phyloP scores from a whole-genome alignment of 2,797 vertebrate species.

The Pangasius krempfi region DNA sequence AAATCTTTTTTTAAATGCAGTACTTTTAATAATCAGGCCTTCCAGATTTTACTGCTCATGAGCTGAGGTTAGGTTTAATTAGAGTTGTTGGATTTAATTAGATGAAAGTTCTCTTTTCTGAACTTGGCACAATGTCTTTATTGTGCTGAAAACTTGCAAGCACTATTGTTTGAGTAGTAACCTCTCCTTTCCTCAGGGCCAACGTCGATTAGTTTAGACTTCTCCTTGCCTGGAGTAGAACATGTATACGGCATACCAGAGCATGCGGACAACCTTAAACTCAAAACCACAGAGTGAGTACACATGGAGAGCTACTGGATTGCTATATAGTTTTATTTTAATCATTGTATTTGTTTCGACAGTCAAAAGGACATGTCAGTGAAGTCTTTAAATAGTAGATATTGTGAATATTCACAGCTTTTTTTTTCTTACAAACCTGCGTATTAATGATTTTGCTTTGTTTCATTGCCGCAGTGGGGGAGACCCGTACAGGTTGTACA shows the following conservation, averaged over 20 bases:
- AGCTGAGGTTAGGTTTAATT: neutral
- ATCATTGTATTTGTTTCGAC: neutral
- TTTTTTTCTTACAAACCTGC: neutral
- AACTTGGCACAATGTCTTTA: neutral
- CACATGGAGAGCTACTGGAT: neutral
- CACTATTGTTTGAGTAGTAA: neutral
- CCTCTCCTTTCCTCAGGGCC: constrained; percentile 75
- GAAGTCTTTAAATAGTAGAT: neutral
- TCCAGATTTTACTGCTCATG: neutral
- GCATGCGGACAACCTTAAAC: constrained; percentile 85
- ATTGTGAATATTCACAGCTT: neutral
- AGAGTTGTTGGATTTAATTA: neutral
- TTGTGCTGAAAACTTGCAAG: neutral
- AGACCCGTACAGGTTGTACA: constrained; percentile 92
- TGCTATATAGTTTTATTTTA: neutral
- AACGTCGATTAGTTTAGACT: constrained; percentile 88
- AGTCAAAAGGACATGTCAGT: neutral
- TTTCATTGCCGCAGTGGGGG: constrained; percentile 74
- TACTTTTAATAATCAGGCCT: neutral
- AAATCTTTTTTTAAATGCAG: neutral
- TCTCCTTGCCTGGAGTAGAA: constrained; percentile 90
- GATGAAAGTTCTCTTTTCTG: neutral
- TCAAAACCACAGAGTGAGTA: constrained; percentile 91
- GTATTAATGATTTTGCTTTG: neutral
- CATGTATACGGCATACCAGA: constrained; percentile 94